phyloP scores from a whole-genome alignment of 2,797 vertebrate species.

The Acridotheres tristis region DNA sequence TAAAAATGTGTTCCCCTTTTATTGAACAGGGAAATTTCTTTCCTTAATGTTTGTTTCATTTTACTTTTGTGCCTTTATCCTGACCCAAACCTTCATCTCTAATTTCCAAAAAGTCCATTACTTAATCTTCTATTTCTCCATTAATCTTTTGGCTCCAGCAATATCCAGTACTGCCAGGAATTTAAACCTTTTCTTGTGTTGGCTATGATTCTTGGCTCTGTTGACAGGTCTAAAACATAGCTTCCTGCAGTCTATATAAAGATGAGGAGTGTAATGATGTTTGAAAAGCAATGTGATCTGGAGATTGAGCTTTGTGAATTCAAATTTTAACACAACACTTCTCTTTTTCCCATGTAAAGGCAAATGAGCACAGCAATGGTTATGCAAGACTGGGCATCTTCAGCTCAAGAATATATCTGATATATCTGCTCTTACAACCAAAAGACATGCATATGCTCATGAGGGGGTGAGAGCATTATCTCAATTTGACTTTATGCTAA shows the following conservation, averaged over 20 bases:
- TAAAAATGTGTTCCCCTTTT: not conserved
- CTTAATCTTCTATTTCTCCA: constrained; percentile 27
- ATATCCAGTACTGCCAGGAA: not conserved
- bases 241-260: not conserved
- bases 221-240: constrained; percentile 21
- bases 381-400: not conserved
- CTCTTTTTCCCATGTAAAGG: not conserved
- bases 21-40: not conserved
- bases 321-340: not conserved
- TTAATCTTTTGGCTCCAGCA: constrained; percentile 23
- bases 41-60: not conserved
- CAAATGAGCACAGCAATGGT: not conserved
- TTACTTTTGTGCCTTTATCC: not conserved
- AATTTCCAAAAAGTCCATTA: not conserved
- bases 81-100: not conserved
- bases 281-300: not conserved
- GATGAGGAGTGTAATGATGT: not conserved
- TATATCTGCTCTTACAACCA: not conserved
- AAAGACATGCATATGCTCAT: not conserved
- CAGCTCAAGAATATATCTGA: not conserved
- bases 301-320: not conserved
- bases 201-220: not conserved
- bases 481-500: not conserved
- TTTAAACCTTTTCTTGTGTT: constrained; percentile 4
- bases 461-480: not conserved